Evolutionary conservation across 2,888 invertebrate genomes (phyloP).

Genomic region (Trichogramma evanescens): DNA sequence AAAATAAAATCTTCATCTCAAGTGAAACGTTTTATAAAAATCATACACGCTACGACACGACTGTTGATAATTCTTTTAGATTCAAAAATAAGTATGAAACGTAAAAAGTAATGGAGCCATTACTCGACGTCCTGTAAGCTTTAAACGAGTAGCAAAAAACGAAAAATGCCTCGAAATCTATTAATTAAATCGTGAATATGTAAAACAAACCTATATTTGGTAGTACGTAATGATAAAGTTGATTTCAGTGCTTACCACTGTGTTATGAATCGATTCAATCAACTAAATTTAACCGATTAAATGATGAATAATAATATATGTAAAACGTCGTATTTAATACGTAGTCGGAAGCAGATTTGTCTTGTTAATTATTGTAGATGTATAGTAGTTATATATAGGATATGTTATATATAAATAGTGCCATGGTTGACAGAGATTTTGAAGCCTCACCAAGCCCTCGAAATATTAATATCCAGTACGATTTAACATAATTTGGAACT

Average conservation of each 20-base stretch:
- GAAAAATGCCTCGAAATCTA: constrained; percentile 14
- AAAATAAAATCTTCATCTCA: constrained; percentile 16
- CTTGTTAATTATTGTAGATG: constrained; percentile 46
- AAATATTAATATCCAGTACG: constrained; percentile 10
- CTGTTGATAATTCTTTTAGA: constrained; percentile 5
- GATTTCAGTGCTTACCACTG: too few species aligned
- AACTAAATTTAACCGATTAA: neutral
- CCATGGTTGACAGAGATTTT: constrained; percentile 39
- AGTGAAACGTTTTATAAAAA: neutral
- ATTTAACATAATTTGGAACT: too few species aligned
- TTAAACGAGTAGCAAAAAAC: constrained; percentile 16
- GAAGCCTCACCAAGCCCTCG: constrained; percentile 11
- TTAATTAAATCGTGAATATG: neutral
- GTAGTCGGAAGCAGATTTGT: constrained; percentile 36
- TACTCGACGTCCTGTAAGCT: constrained; percentile 24
- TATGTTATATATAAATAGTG: constrained; percentile 25
- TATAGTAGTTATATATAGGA: constrained; percentile 32
- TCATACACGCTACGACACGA: neutral
- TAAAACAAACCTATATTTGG: too few species aligned
- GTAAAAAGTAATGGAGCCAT: constrained; percentile 12
- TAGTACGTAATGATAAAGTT: too few species aligned
- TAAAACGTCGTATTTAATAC: constrained; percentile 31
- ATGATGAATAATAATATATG: constrained; percentile 14
- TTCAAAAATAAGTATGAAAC: constrained; percentile 4
- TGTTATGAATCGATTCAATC: constrained; percentile 30